These are phyloP conservation scores for Urechis unicinctus DNA, from an alignment of 2,888 invertebrate genomes.

Conservation along the genomic window DNA sequence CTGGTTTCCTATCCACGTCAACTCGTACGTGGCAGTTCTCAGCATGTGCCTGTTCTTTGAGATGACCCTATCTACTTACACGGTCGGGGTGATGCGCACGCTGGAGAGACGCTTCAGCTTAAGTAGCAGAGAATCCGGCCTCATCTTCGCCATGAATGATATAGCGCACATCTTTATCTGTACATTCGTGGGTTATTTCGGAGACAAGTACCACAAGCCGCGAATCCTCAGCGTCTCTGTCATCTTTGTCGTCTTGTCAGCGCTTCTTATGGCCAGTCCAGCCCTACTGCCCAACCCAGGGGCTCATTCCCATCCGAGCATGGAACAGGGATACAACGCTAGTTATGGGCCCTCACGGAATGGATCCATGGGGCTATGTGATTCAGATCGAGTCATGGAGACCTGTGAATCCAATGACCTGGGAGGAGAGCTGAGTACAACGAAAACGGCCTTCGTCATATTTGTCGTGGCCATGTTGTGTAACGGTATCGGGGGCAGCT, in stretches of 20 bases:
- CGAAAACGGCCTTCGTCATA: conserved; percentile 7
- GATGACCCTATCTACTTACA: conserved; percentile 9
- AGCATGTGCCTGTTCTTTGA: conserved; percentile 4
- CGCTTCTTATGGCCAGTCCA: conserved; percentile 19
- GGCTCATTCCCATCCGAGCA: no score
- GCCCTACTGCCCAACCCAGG: conserved; percentile 14
- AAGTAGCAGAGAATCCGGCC: conserved; percentile 16
- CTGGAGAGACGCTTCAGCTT: conserved; percentile 21
- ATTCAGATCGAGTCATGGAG: not conserved
- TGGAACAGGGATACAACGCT: no score
- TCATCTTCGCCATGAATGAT: conserved; percentile 17
- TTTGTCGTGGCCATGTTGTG: conserved; percentile 15
- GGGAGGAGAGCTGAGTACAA: not conserved
- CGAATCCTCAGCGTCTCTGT: conserved; percentile 11
- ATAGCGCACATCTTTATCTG: conserved; percentile 17
- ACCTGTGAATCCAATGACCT: not conserved
- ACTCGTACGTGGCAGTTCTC: conserved; percentile 12
- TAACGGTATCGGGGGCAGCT: conserved; percentile 16
- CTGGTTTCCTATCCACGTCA: no score
- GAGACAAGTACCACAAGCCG: conserved; percentile 18
- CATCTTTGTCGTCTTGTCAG: conserved; percentile 12
- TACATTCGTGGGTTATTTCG: conserved; percentile 21
- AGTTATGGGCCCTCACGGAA: not conserved
- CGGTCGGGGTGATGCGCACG: conserved; percentile 17
- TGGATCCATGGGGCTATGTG: not conserved